phyloP scores from a whole-genome alignment of 2,888 invertebrate genomes.

The Noctua fimbriata region DNA sequence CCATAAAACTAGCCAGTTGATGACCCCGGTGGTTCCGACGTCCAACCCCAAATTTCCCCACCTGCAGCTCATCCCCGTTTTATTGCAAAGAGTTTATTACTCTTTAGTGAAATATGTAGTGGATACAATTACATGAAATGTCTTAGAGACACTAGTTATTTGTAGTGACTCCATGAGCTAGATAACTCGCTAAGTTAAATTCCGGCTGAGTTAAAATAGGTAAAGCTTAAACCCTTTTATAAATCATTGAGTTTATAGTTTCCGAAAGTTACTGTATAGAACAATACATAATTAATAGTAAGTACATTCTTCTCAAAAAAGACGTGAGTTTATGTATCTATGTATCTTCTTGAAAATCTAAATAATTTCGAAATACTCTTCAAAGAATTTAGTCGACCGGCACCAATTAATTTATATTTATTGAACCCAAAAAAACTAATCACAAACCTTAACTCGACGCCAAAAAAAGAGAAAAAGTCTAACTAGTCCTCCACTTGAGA shows the following conservation, averaged over 20 bases:
- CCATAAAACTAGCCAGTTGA: no score
- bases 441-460: background rate
- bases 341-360: no score
- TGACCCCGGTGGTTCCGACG: no score
- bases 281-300: background rate
- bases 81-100: background rate
- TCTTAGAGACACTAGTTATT: no score
- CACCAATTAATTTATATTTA: background rate
- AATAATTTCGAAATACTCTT: background rate
- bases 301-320: background rate
- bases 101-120: background rate
- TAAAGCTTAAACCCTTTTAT: background rate
- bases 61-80: no score
- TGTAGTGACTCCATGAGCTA: no score
- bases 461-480: background rate
- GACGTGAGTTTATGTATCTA: background rate
- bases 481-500: conserved; percentile 4
- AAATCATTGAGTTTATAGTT: background rate
- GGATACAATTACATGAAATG: no score
- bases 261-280: background rate
- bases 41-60: no score
- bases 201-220: background rate
- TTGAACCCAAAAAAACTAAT: conserved; percentile 4
- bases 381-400: background rate
- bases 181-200: no score